Evolutionary conservation across 1,140 invertebrate species (phyloP), one percentile per base, ranked within the genome.

Genomic region (Archivesica marissinica): DNA sequence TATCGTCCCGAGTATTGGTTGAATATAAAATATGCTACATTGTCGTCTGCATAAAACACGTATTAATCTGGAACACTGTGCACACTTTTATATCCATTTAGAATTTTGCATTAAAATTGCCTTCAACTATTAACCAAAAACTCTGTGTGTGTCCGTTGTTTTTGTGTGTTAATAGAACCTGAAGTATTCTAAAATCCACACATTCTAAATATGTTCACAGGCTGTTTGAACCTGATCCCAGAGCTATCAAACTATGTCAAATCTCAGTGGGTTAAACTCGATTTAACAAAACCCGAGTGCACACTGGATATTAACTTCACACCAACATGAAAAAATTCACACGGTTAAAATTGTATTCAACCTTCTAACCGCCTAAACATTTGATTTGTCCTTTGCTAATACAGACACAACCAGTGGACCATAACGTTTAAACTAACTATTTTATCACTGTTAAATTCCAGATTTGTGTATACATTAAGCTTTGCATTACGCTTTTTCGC

Each of bases 391-490:
- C 7, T 66, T 4, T 11, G 9, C 28, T 4, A 41, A 41, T 68
- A 66, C 54, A 33, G 25, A 35, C 54, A 68, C 3, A 66, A 20
- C 25, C 77, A 66, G n/a, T 52, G 38, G 59, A 79, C 77, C 77
- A 33, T n/a, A 44, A 44, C 77, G 77, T 47, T 41, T 50, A 66
- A 79, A 41, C 59, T 28, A 47, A 66, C 61, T 47, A 79, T 68
- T 68, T 79, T 79, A 79, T 79, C 77, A n/a, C 41, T 33, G 77
- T 66, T 44, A 64, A 79, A 79, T 64, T 64, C 30, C 56, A 44
- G 39, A 41, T 66, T 64, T 78, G 76, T 79, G 59, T 50, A 79
- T 61, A 47, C 68, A 72, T 72, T 72, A 17, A 56, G 28, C 28
- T 56, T 9, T 9, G 41, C 33, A 72, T 15, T 20, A 52, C 68